These are phyloP conservation scores for Ips nitidus DNA, from an alignment of 1,140 invertebrate genomes.

Conservation along the genomic window DNA sequence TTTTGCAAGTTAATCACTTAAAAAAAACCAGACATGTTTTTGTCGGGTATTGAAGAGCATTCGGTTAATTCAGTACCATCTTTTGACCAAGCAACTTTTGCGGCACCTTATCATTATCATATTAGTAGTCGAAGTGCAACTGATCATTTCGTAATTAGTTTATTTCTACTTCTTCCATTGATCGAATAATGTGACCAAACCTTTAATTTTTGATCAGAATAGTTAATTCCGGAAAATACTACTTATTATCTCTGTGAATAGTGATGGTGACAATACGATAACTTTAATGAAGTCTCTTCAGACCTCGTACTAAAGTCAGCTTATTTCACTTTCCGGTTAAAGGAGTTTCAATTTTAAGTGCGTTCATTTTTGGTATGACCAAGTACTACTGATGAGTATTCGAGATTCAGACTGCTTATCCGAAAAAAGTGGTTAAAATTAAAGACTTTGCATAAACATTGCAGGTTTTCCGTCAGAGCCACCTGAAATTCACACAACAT, in stretches of 20 bases:
- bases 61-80: slow-evolving; percentile 17
- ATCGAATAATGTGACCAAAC: too few species aligned
- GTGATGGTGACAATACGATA: too few species aligned
- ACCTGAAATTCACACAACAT: not conserved
- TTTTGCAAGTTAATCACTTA: slow-evolving; percentile 24
- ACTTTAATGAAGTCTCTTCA: not conserved
- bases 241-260: too few species aligned
- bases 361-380: slow-evolving; percentile 30
- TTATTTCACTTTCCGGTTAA: slow-evolving; percentile 20
- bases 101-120: slow-evolving; percentile 20
- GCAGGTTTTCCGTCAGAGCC: not conserved
- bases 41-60: slow-evolving; percentile 19
- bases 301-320: slow-evolving; percentile 4
- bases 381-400: slow-evolving; percentile 28
- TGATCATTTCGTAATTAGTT: too few species aligned
- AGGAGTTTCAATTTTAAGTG: slow-evolving; percentile 21
- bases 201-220: too few species aligned
- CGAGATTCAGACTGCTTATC: slow-evolving; percentile 20
- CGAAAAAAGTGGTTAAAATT: slow-evolving; percentile 21
- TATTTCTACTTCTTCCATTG: too few species aligned
- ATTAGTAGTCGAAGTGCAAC: slow-evolving; percentile 8
- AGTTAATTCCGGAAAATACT: too few species aligned
- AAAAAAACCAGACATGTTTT: slow-evolving; percentile 30
- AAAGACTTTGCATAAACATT: slow-evolving; percentile 13
- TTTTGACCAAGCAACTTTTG: slow-evolving; percentile 26